Conservation (phyloP, 2,797 vertebrate genomes). For the Malurus leucopterus region DNA sequence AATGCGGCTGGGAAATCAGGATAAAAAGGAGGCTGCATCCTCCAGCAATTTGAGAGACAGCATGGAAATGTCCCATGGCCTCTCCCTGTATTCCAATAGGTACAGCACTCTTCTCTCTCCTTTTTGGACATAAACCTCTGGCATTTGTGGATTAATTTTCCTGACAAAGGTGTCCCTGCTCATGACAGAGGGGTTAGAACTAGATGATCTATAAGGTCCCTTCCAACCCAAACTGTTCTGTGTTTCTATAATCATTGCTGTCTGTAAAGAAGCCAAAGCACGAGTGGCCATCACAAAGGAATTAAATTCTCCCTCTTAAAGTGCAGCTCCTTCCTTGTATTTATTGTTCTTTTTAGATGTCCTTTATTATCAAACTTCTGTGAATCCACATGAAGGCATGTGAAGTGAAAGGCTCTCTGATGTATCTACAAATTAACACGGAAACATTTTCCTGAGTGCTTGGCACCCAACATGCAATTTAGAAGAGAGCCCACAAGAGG, state of each 20-base stretch:
- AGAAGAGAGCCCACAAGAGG: constrained; percentile 7
- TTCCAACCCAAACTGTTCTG: background rate
- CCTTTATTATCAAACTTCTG: background rate
- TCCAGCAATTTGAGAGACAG: too few species aligned
- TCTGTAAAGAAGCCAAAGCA: background rate
- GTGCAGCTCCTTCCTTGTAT: background rate
- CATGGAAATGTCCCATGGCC: too few species aligned
- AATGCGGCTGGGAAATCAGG: too few species aligned
- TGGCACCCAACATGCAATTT: background rate
- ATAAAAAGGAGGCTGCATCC: too few species aligned
- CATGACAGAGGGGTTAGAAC: fast-evolving
- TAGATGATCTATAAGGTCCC: too few species aligned
- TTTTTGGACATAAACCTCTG: too few species aligned
- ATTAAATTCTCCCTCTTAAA: background rate
- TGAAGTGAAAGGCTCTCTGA: background rate
- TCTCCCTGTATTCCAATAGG: too few species aligned
- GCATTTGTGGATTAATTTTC: too few species aligned
- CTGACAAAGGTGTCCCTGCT: background rate
- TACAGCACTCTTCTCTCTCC: too few species aligned
- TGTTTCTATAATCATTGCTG: background rate
- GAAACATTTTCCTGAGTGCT: background rate
- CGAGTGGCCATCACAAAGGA: fast-evolving
- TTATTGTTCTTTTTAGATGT: background rate
- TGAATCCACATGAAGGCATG: fast-evolving
- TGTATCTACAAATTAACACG: fast-evolving